These are phyloP conservation scores for Drosophila lini DNA, from an alignment of 1,140 invertebrate genomes.

Conservation along the genomic window DNA sequence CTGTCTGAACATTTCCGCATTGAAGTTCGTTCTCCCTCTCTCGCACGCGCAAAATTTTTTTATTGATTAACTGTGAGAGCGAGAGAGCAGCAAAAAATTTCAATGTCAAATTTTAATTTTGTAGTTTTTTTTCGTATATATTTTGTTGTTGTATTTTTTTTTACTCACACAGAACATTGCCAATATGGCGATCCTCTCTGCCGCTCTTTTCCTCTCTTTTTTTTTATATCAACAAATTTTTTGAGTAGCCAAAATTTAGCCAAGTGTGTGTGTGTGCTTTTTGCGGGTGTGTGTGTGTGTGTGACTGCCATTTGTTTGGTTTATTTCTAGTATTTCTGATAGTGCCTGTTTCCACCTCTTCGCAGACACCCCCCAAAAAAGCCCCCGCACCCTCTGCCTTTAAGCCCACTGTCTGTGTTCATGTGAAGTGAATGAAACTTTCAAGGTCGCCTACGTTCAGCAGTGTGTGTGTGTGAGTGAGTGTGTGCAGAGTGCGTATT, in stretches of 20 bases:
- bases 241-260: slow-evolving; percentile 62
- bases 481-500: slow-evolving; percentile 60
- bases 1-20: slow-evolving; percentile 80
- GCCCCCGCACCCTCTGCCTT: neutral
- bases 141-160: slow-evolving; percentile 27
- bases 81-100: slow-evolving; percentile 58
- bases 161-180: slow-evolving; percentile 68
- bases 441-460: slow-evolving; percentile 66
- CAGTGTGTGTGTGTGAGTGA: slow-evolving; percentile 27
- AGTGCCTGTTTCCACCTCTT: slow-evolving; percentile 45
- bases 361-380: slow-evolving; percentile 15
- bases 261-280: slow-evolving; percentile 16
- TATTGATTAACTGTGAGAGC: slow-evolving; percentile 62
- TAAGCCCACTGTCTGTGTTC: slow-evolving; percentile 20
- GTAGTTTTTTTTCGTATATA: slow-evolving; percentile 45
- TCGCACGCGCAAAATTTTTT: slow-evolving; percentile 66
- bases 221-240: slow-evolving; percentile 26
- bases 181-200: slow-evolving; percentile 59
- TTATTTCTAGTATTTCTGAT: slow-evolving; percentile 76
- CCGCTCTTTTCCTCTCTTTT: neutral
- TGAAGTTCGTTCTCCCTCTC: slow-evolving; percentile 40
- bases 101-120: slow-evolving; percentile 83
- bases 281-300: slow-evolving; percentile 44
- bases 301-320: slow-evolving; percentile 60
- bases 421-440: slow-evolving; percentile 81